These are phyloP conservation scores for Muschampia plurimacula DNA, from an alignment of 2,888 invertebrate genomes.

Conservation along the genomic window DNA sequence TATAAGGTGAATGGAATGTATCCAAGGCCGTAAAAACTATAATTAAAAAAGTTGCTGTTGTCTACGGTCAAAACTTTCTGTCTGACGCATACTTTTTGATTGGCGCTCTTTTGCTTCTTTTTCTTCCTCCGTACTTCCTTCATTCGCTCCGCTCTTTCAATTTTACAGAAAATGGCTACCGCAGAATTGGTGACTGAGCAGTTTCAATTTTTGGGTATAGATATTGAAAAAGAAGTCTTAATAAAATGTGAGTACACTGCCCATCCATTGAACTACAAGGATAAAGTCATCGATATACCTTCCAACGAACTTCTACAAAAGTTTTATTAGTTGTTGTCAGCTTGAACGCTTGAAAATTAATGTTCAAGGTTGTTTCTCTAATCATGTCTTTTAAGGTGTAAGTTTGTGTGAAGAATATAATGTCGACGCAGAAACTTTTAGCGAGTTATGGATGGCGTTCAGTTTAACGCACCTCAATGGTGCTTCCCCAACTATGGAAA, in stretches of 20 bases:
- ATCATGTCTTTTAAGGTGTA: constrained; percentile 80
- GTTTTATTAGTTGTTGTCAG: constrained; percentile 51
- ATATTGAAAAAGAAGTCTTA: constrained; percentile 82
- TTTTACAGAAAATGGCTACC: constrained; percentile 82
- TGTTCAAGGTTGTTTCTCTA: constrained; percentile 81
- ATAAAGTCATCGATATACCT: constrained; percentile 31
- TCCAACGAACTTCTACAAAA: constrained; percentile 34
- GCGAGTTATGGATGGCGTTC: constrained; percentile 92
- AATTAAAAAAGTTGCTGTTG: constrained; percentile 24
- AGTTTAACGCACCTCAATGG: constrained; percentile 88
- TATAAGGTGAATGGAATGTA: too few relatives aligned
- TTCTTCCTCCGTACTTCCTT: constrained; percentile 54
- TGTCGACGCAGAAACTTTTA: constrained; percentile 89
- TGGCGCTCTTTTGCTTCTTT: constrained; percentile 56
- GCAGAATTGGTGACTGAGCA: constrained; percentile 86
- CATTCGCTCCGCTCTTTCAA: constrained; percentile 57
- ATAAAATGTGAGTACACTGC: constrained; percentile 82
- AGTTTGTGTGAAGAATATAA: constrained; percentile 88
- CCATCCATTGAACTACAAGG: constrained; percentile 16
- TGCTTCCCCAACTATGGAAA: constrained; percentile 85
- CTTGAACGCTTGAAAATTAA: constrained; percentile 61
- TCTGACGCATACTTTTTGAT: constrained; percentile 58
- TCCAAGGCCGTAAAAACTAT: background rate
- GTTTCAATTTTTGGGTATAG: constrained; percentile 87
- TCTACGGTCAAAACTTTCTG: constrained; percentile 53